A percentile compares a stretch with the other conserved stretches of the same genome.
phyloP scores from a whole-genome alignment of 2,888 invertebrate species.

The Agrochola litura region DNA sequence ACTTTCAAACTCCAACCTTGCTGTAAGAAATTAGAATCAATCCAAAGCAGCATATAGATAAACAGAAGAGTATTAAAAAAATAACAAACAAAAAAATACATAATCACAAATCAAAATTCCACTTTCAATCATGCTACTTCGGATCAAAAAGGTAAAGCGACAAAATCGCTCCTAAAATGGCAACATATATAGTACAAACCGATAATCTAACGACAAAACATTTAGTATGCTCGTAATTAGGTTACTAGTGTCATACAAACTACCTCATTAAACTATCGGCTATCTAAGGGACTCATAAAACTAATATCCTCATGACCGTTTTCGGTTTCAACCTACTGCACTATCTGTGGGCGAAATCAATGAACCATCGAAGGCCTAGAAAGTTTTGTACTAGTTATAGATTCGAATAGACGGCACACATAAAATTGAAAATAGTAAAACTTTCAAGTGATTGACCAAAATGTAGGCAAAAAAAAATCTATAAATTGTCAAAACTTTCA shows the following conservation, averaged over 20 bases:
- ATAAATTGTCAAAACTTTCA: conserved; percentile 33
- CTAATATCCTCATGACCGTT: conserved; percentile 65
- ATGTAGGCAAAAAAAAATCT: not conserved
- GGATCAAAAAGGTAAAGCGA: conserved; percentile 44
- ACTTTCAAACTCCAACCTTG: conserved; percentile 80
- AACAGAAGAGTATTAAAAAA: conserved; percentile 4
- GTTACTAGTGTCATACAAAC: conserved; percentile 71
- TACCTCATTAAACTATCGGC: conserved; percentile 71
- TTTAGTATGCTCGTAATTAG: conserved; percentile 60
- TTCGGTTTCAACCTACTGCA: conserved; percentile 64
- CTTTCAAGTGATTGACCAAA: not conserved
- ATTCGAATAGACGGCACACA: conserved; percentile 21
- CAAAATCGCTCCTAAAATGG: conserved; percentile 76
- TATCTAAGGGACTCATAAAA: conserved; percentile 70
- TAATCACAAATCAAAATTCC: conserved; percentile 21
- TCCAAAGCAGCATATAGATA: conserved; percentile 42
- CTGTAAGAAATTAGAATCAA: conserved; percentile 42
- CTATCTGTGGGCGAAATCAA: conserved; percentile 68
- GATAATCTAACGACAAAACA: conserved; percentile 67
- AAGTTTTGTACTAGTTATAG: conserved; percentile 57
- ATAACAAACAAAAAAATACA: conserved; percentile 9
- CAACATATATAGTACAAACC: conserved; percentile 76
- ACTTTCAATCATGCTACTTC: conserved; percentile 59
- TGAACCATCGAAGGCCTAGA: conserved; percentile 53
- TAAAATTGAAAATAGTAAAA: not conserved